phyloP scores from a whole-genome alignment of 2,113 vertebrate species.

The Mastomys natalensis region DNA sequence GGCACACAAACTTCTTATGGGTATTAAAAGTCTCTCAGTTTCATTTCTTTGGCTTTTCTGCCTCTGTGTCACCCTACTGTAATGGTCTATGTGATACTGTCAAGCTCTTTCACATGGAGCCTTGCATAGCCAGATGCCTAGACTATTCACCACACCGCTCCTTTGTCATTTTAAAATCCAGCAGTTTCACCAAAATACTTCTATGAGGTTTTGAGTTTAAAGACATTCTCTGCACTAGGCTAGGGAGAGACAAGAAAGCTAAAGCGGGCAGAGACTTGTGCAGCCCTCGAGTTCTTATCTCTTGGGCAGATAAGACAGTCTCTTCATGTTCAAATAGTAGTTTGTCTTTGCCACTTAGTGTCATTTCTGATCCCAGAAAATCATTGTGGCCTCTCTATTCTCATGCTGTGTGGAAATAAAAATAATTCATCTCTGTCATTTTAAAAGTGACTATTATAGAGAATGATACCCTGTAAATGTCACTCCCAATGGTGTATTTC shows the following conservation, averaged over 20 bases:
- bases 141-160: not conserved
- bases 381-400: not conserved
- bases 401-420: slow-evolving; percentile 16
- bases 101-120: not conserved
- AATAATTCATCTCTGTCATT: slow-evolving; percentile 50
- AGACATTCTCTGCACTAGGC: not conserved
- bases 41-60: not conserved
- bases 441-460: slow-evolving; percentile 19
- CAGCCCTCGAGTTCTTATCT: not conserved
- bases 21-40: not conserved
- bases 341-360: slow-evolving; percentile 38
- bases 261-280: not conserved
- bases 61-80: not conserved
- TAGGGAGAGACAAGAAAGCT: not conserved
- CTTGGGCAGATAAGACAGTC: not conserved
- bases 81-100: not conserved
- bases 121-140: not conserved
- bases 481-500: not conserved
- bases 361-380: slow-evolving; percentile 47
- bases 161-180: not conserved
- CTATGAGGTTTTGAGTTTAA: slow-evolving; percentile 29
- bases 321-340: not conserved
- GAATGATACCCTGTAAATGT: slow-evolving; percentile 12
- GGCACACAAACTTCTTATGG: not conserved
- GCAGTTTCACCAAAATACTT: not conserved